These are phyloP conservation scores for Cataglyphis albicans DNA, from an alignment of 2,888 invertebrate genomes.

Conservation along the genomic window DNA sequence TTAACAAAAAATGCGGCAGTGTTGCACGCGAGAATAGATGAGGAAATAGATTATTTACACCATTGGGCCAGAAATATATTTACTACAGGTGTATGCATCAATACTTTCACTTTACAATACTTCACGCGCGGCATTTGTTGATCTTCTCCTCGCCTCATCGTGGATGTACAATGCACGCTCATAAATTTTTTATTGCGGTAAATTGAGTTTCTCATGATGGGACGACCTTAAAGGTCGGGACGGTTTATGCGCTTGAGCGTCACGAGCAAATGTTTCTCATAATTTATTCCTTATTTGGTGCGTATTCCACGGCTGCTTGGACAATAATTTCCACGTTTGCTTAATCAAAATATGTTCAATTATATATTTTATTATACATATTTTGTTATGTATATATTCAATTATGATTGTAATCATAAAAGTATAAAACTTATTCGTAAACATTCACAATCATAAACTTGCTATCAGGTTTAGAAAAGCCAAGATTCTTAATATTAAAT, in stretches of 20 bases:
- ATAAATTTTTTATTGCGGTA: neutral
- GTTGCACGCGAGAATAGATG: neutral
- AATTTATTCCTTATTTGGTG: slow-evolving; percentile 9
- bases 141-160: slow-evolving; percentile 36
- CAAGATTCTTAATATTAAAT: neutral
- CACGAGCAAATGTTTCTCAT: slow-evolving; percentile 26
- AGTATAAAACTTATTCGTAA: neutral
- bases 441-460: neutral
- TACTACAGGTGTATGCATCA: slow-evolving; percentile 43
- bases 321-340: neutral
- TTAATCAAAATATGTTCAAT: neutral
- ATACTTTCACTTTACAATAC: slow-evolving; percentile 69
- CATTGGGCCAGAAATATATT: neutral
- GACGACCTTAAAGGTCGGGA: slow-evolving; percentile 40
- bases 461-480: neutral
- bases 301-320: neutral
- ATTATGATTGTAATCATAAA: neutral
- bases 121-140: slow-evolving; percentile 56
- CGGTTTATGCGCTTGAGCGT: neutral
- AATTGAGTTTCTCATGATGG: slow-evolving; percentile 22
- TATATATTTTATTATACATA: no score
- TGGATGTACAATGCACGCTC: slow-evolving; percentile 25
- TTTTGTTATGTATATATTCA: neutral
- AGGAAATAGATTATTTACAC: slow-evolving; percentile 29
- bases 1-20: neutral